These are phyloP conservation scores for Leucophenga maculata DNA, from an alignment of 2,888 invertebrate genomes.

Conservation along the genomic window DNA sequence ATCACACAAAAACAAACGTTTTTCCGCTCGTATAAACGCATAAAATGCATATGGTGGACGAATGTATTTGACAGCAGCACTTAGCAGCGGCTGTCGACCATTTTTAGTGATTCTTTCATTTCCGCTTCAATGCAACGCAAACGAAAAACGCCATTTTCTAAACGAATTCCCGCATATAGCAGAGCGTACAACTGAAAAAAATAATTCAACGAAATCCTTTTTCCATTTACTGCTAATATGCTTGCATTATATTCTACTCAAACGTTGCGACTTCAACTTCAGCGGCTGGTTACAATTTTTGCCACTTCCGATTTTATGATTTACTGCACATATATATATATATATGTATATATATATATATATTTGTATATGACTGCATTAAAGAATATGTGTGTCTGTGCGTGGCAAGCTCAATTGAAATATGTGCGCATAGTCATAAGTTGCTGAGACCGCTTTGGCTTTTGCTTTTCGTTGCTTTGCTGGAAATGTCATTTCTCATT, in stretches of 20 bases:
- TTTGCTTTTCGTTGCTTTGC: slow-evolving; percentile 1
- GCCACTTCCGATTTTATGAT: slow-evolving; percentile 28
- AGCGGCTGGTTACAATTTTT: slow-evolving; percentile 20
- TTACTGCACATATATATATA: not conserved
- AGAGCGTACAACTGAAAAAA: not conserved
- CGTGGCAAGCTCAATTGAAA: not conserved
- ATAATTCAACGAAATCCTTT: slow-evolving; percentile 10
- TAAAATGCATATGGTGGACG: not conserved
- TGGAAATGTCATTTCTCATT: slow-evolving; percentile 16
- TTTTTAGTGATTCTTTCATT: not conserved
- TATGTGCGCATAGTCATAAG: slow-evolving; percentile 2
- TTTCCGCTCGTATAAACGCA: too few relatives aligned
- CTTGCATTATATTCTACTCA: too few relatives aligned
- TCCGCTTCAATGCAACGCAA: not conserved
- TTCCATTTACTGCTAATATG: slow-evolving; percentile 18
- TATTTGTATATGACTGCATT: not conserved
- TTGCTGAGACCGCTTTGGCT: not conserved
- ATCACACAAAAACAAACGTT: too few relatives aligned
- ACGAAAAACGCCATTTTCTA: too few relatives aligned
- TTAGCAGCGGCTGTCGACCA: slow-evolving; percentile 18
- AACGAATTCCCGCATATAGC: not conserved
- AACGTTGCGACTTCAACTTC: not conserved
- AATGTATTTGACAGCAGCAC: slow-evolving; percentile 18
- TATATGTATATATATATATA: not conserved
- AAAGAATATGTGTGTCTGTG: not conserved